phyloP scores from a whole-genome alignment of 2,797 vertebrate species.

The Melanogrammus aeglefinus region DNA sequence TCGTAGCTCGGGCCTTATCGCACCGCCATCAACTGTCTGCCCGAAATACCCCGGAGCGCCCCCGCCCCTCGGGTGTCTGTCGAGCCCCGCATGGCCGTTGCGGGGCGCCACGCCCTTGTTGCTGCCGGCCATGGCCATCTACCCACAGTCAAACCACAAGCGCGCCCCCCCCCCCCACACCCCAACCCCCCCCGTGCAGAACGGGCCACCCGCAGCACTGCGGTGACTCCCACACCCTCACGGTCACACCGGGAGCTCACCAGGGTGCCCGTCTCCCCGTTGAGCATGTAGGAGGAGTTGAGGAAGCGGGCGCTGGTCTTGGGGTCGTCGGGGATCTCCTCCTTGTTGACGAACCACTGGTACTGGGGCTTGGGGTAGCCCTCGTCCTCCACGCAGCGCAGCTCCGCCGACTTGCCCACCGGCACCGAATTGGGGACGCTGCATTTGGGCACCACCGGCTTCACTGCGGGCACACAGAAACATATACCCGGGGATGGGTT shows the following conservation, averaged over 20 bases:
- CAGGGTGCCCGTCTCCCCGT: constrained; percentile 83
- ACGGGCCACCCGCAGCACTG: too few species aligned
- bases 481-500: background rate
- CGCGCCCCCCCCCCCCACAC: constrained; percentile 13
- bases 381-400: constrained; percentile 87
- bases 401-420: constrained; percentile 87
- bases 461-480: constrained; percentile 74
- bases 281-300: constrained; percentile 88
- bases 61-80: constrained; percentile 62
- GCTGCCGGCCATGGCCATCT: constrained; percentile 42
- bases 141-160: constrained; percentile 52
- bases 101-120: too few species aligned
- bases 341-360: constrained; percentile 90
- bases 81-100: constrained; percentile 36
- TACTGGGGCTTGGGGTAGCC: constrained; percentile 90
- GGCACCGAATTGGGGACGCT: constrained; percentile 91
- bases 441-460: constrained; percentile 87
- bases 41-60: constrained; percentile 74
- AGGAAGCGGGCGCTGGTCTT: constrained; percentile 79
- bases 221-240: constrained; percentile 31
- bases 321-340: constrained; percentile 82
- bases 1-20: constrained; percentile 64
- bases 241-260: constrained; percentile 66
- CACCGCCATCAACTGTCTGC: constrained; percentile 78
- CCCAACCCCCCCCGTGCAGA: constrained; percentile 10